Base-by-base conservation (phyloP, 2,113 vertebrate genomes). In the Tapirus terrestris region DNA sequence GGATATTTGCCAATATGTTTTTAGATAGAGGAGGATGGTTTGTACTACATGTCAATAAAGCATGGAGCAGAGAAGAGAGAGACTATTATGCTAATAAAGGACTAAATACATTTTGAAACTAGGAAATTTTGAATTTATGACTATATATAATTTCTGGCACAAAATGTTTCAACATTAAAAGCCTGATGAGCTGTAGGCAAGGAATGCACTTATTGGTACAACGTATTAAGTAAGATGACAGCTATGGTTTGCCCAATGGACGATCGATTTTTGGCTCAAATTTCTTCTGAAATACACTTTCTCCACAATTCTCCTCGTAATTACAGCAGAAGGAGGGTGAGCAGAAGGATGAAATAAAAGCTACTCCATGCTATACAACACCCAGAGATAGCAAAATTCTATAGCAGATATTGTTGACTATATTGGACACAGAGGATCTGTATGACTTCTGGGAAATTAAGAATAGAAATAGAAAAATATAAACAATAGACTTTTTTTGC, bases 381-480 rank as follows among this genome's bases (percentile, higher is more conserved):
- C 12, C 33, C 61, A 77, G 31, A 88, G 68, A 39, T 0, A 86
- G 65, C n/a, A 93, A 25, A 86, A 29, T 51, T 90, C 45, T 39
- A 14, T 36, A 29, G 51, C 11, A 83, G 4, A 56, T 60, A 61
- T 20, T 60, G 6, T 61, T 76, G 56, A 65, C 25, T 56, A 45
- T 88, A 48, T 58, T 63, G 23, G 16, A 89, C 72, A 65, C 17
- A 75, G 3, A 81, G 58, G 21, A 97, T 76, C 10, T 85, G 18
- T 43, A 21, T 45, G 89, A 94, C 60, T 67, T 84, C 23, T 61
- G 23, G n/a, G n/a, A 91, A 88, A 92, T 94, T 81, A 94, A 88
- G 73, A 65, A 87, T 53, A 84, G 58, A 83, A 79, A 23, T 58
- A 70, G 43, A 94, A 91, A 68, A 63, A 48, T 43, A 88, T 58